These are phyloP conservation scores for Metaphire vulgaris DNA, from an alignment of 1,140 invertebrate genomes.

Conservation along the genomic window DNA sequence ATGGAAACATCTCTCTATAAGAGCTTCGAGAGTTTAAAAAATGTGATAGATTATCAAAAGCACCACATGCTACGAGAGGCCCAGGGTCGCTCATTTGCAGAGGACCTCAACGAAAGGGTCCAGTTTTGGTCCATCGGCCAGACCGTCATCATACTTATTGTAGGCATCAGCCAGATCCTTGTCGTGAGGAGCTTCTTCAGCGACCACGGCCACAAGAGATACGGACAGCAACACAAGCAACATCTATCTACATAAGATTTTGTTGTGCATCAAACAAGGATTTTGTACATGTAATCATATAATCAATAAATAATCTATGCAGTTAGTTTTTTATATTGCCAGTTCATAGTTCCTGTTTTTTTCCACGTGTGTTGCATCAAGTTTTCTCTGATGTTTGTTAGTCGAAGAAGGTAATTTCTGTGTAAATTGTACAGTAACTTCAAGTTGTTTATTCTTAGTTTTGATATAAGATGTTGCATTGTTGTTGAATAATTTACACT, in stretches of 20 bases:
- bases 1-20: constrained; percentile 82
- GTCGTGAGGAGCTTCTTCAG: constrained; percentile 88
- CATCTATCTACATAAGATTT: neutral
- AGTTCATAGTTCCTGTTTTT: too few relatives aligned
- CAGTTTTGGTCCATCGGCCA: constrained; percentile 83
- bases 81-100: constrained; percentile 75
- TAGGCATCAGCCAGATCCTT: constrained; percentile 76
- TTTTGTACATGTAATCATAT: too few relatives aligned
- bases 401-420: too few relatives aligned
- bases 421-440: too few relatives aligned
- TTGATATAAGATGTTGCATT: too few relatives aligned
- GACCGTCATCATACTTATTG: constrained; percentile 71
- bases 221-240: neutral
- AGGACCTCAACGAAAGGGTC: constrained; percentile 87
- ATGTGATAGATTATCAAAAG: constrained; percentile 84
- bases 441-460: too few relatives aligned
- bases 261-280: too few relatives aligned
- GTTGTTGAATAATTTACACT: too few relatives aligned
- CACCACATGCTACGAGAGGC: constrained; percentile 88
- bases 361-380: too few relatives aligned
- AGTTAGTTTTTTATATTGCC: too few relatives aligned
- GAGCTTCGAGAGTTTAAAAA: constrained; percentile 77
- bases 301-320: too few relatives aligned
- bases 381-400: too few relatives aligned
- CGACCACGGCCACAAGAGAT: constrained; percentile 56